Percentiles rank a stretch among this genome's conserved stretches.
phyloP scores from a whole-genome alignment of 2,797 vertebrate genomes.

The Phalanger gymnotis region DNA sequence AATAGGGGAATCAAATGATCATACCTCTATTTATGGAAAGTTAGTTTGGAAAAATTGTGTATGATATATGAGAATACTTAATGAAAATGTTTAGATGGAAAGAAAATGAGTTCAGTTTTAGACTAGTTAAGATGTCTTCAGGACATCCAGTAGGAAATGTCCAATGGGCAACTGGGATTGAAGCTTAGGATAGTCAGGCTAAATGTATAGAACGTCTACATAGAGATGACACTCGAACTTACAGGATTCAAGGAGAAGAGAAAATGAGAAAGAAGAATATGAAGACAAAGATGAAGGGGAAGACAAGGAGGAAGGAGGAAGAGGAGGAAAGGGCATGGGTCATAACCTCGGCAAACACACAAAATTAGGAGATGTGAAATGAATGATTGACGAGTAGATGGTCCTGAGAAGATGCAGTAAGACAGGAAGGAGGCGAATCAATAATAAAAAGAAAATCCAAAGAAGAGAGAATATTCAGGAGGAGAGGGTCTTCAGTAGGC shows the following conservation, averaged over 20 bases:
- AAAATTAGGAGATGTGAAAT: background rate
- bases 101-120: background rate
- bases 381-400: background rate
- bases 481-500: background rate
- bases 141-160: background rate
- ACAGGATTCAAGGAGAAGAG: background rate
- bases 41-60: background rate
- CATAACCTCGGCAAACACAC: background rate
- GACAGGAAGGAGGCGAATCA: background rate
- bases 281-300: too few species aligned
- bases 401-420: background rate
- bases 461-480: background rate
- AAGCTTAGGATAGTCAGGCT: too few species aligned
- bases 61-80: background rate
- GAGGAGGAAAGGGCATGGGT: rapidly evolving
- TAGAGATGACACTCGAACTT: background rate
- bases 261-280: too few species aligned
- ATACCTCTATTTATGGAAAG: background rate
- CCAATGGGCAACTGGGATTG: too few species aligned
- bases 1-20: background rate
- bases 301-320: background rate
- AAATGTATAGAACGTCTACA: background rate
- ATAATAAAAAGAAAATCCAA: background rate
- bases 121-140: background rate
- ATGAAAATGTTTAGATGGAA: background rate